Evolutionary conservation across 2,888 invertebrate species (phyloP), one percentile per base, ranked within the genome.

Genomic region (Campopleginae sp.): DNA sequence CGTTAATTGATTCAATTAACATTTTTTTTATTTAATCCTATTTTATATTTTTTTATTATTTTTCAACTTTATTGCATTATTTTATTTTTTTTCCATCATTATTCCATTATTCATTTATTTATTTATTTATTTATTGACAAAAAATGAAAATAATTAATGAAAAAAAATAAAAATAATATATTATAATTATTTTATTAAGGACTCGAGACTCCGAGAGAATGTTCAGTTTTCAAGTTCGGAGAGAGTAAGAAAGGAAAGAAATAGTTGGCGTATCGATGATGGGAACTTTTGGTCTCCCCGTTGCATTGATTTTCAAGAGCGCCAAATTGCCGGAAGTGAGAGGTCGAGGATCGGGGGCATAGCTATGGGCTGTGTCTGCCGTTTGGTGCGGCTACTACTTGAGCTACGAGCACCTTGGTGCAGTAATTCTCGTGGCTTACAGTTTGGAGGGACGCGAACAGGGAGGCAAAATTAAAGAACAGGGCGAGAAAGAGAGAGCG

Each of bases 301-400:
- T 86, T 88, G 89, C 90, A 91, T 90, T 91, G 91, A 91, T 91
- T 91, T 91, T 90, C 87, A 89, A 88, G 89, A 90, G 87, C 87
- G 86, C 89, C 90, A 91, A 91, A 91, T 91, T 91, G 88, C 91
- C 91, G 91, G 91, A 91, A 91, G 89, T 87, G 88, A 88, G 90
- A 90, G 91, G 91, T 91, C 91, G 91, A 79, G 81, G 89, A 89
- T 89, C 87, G 66, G 75, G 75, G 54, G 46, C 65, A 74, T 66
- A 42, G 65, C 78, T 58, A n/a, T n/a, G 86, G 78, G 54, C 27
- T 71, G 31, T 68, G 71, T 82, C 79, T 76, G 68, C 68, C 58
- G 76, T 77, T 72, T 51, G 74, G 23, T 38, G 80, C 70, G 72
- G 72, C 68, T 48, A 33, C 77, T 77, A 46, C 79, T 79, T 19